A percentile compares a stretch with the other conserved stretches of the same genome.
Conservation (phyloP, 2,888 invertebrate genomes). For the Oeneis ivallda region DNA sequence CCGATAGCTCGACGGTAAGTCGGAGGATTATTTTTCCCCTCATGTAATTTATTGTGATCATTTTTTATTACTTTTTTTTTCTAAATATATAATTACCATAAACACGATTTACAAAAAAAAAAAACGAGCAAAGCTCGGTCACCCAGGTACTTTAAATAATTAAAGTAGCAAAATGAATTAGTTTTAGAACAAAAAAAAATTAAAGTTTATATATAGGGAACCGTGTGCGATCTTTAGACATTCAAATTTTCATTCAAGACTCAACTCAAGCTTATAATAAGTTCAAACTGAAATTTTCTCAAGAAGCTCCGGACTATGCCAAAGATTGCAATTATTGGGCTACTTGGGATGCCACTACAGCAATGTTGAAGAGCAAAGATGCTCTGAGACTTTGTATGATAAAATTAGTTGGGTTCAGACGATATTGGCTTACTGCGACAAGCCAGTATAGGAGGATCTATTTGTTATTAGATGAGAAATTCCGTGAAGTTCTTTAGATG, state of each 20-base stretch:
- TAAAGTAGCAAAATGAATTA: too few species aligned
- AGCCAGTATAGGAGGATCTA: neutral
- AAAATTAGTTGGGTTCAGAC: slow-evolving; percentile 4
- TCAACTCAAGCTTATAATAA: slow-evolving; percentile 10
- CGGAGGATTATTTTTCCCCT: too few species aligned
- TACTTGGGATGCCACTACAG: slow-evolving; percentile 17
- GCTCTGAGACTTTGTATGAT: slow-evolving; percentile 13
- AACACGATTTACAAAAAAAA: too few species aligned
- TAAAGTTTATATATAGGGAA: too few species aligned
- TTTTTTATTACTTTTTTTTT: too few species aligned
- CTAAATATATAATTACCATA: too few species aligned
- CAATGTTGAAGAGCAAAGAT: slow-evolving; percentile 13
- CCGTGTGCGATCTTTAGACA: neutral
- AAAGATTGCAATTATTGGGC: slow-evolving; percentile 22
- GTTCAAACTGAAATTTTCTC: slow-evolving; percentile 20
- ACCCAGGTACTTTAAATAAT: too few species aligned
- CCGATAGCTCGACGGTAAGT: too few species aligned
- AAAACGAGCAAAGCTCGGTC: too few species aligned
- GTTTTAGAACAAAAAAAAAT: too few species aligned
- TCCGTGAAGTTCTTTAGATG: too few species aligned
- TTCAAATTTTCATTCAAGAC: neutral
- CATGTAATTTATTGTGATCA: too few species aligned
- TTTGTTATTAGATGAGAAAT: neutral
- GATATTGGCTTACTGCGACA: slow-evolving; percentile 2
- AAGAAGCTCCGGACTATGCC: slow-evolving; percentile 15